A percentile compares a stretch with the other conserved stretches of the same genome.
phyloP scores from a whole-genome alignment of 1,140 invertebrate genomes.

The Drosophila bipectinata region DNA sequence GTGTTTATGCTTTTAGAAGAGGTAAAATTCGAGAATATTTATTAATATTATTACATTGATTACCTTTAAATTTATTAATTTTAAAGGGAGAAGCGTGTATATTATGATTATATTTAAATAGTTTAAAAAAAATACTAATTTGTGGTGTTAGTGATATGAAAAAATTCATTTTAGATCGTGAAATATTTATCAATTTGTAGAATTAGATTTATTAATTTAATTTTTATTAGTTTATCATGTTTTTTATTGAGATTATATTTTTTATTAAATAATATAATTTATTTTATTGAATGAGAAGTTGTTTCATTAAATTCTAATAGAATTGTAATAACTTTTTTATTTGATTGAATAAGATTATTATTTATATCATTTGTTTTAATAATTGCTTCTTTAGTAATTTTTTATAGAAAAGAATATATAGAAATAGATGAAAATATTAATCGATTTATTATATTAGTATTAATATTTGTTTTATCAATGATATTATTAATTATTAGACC shows the following conservation, averaged over 20 bases:
- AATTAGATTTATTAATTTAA: too few relatives aligned
- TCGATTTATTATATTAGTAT: conserved; percentile 86
- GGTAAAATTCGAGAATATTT: too few relatives aligned
- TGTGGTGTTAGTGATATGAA: too few relatives aligned
- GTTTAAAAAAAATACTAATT: too few relatives aligned
- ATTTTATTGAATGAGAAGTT: conserved; percentile 85
- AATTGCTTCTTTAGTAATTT: conserved; percentile 87
- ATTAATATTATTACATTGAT: too few relatives aligned
- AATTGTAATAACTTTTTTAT: conserved; percentile 85
- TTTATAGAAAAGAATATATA: conserved; percentile 87
- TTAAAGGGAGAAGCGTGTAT: too few relatives aligned
- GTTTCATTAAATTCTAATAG: conserved; percentile 84
- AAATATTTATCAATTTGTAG: too few relatives aligned
- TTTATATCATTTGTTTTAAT: conserved; percentile 86
- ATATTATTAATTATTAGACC: conserved; percentile 88
- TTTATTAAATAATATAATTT: conserved; percentile 81
- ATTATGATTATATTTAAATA: too few relatives aligned
- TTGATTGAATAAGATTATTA: conserved; percentile 86
- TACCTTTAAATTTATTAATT: too few relatives aligned
- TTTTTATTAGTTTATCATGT: too few relatives aligned
- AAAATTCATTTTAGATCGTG: too few relatives aligned
- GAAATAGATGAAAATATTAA: conserved; percentile 74
- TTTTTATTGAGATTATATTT: conserved; percentile 79
- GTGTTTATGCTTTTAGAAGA: too few relatives aligned
- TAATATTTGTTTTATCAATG: conserved; percentile 88